Evolutionary conservation across 2,888 invertebrate species (phyloP), one percentile per base, ranked within the genome.

Genomic region (Clanis bilineata): DNA sequence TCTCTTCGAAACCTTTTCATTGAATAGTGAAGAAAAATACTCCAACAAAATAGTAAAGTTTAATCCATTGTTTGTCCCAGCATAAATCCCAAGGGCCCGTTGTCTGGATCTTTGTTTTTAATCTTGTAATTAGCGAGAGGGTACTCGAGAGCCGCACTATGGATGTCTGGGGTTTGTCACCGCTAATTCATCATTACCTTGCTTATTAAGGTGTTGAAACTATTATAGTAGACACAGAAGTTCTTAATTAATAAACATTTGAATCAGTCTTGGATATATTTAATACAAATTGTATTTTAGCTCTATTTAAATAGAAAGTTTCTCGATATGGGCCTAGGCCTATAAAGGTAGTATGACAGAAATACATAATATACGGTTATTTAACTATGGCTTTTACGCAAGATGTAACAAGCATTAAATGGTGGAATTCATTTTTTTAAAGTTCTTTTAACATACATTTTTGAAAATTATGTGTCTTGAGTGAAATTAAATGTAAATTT

Each of bases 61-160:
- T 64, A 58, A 58, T 62, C 58, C 41, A 47, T 60, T 65, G 63
- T 67, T 69, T 68, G 64, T 63, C 66, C 62, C 18, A 63, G 61
- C 64, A 67, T 66, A 71, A 72, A 69, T 72, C 74, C 71, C 62
- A 38, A 58, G 65, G 69, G 75, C 64, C 67, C 67, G 65, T 67
- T 64, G 62, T 68, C 62, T 64, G 63, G 64, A 73, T 78, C 72
- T 71, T 72, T 74, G 77, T 74, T 78, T 79, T 75, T 75, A 74
- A 75, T 76, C 75, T 75, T 69, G 69, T 79, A 77, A 79, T 79
- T 77, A 79, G 72, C 71, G 69, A 59, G 66, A 63, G 60, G 60
- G 65, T 63, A 68, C 66, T 65, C 62, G 56, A 41, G 59, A 66
- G 66, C 70, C 72, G 67, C 59, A 64, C 63, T 63, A 64, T 47